Evolutionary conservation across 2,113 vertebrate species (phyloP).

Genomic region (Scophthalmus maximus): DNA sequence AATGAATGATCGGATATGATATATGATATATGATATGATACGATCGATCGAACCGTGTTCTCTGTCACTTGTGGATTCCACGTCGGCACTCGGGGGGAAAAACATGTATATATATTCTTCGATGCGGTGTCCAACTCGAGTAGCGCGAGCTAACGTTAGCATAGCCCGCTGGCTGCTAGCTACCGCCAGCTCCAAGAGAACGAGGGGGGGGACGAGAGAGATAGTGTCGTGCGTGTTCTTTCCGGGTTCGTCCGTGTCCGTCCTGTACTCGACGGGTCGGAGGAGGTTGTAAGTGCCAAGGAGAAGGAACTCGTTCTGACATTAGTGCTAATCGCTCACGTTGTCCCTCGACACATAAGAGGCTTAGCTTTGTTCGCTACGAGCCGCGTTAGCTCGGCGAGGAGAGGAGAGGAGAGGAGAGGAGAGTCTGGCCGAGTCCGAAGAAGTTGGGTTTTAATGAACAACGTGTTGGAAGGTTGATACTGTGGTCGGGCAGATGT

Average conservation of each 20-base stretch:
- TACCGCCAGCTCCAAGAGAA: constrained; percentile 21
- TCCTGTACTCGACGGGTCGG: too few species aligned
- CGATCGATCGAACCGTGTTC: not conserved
- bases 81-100: not conserved
- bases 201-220: constrained; percentile 17
- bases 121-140: constrained; percentile 16
- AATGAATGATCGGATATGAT: not conserved
- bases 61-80: not conserved
- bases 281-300: too few species aligned
- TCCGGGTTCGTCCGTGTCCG: too few species aligned
- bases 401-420: too few species aligned
- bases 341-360: constrained; percentile 36
- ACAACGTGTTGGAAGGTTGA: not conserved
- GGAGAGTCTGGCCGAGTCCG: too few species aligned
- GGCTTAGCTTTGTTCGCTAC: constrained; percentile 57
- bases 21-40: accelerated
- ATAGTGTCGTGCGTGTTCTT: not conserved
- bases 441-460: too few species aligned
- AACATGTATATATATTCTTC: not conserved
- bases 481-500: accelerated
- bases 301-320: too few species aligned
- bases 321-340: not conserved
- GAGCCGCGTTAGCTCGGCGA: constrained; percentile 49
- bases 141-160: constrained; percentile 43
- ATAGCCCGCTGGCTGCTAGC: constrained; percentile 33